Percentiles rank a stretch among this genome's conserved stretches.
These are phyloP conservation scores for Hypercompe scribonia DNA, from an alignment of 2,888 invertebrate genomes.

Conservation along the genomic window DNA sequence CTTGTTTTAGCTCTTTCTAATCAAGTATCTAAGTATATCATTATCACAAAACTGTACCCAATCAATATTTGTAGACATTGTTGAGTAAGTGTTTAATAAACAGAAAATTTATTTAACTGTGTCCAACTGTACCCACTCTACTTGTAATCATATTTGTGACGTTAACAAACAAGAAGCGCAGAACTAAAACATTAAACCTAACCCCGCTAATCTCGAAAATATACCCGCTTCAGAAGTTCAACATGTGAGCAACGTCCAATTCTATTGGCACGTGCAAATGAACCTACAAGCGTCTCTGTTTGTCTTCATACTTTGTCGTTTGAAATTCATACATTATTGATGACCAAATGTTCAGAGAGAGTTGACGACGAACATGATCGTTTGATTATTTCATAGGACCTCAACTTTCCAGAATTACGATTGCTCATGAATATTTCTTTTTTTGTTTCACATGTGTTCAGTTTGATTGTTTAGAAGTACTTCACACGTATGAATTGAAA, in stretches of 20 bases:
- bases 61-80: neutral
- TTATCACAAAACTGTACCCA: neutral
- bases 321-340: slow-evolving; percentile 82
- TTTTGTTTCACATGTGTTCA: slow-evolving; percentile 22
- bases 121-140: neutral
- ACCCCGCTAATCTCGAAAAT: slow-evolving; percentile 49
- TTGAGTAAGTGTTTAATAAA: neutral
- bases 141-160: neutral
- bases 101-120: neutral
- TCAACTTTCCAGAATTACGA: slow-evolving; percentile 59
- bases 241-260: slow-evolving; percentile 66
- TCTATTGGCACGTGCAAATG: slow-evolving; percentile 76
- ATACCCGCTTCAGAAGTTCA: slow-evolving; percentile 48
- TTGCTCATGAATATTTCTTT: slow-evolving; percentile 55
- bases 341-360: slow-evolving; percentile 63
- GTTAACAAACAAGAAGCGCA: slow-evolving; percentile 1
- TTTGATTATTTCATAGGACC: slow-evolving; percentile 75
- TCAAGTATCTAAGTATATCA: too few relatives aligned
- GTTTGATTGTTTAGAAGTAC: slow-evolving; percentile 25
- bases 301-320: slow-evolving; percentile 80
- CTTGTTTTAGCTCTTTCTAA: too few relatives aligned
- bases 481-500: slow-evolving; percentile 4
- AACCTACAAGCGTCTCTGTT: slow-evolving; percentile 72
- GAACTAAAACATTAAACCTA: slow-evolving; percentile 16
- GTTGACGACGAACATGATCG: slow-evolving; percentile 62